phyloP scores from a whole-genome alignment of 2,888 invertebrate species.

The Folsomia candida region DNA sequence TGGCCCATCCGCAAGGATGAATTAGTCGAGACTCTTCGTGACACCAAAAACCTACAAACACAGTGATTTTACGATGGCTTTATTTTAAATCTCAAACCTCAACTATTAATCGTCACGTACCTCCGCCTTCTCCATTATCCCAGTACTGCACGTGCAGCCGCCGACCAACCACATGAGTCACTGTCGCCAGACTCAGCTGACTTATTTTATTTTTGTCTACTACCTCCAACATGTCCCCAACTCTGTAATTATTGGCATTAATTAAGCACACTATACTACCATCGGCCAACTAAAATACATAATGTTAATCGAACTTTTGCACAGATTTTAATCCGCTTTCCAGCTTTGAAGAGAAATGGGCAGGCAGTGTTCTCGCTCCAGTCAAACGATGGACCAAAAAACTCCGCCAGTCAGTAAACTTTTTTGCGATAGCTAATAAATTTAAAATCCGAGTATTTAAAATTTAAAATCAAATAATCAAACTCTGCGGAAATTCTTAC shows the following conservation, averaged over 20 bases:
- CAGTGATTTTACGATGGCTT: not conserved
- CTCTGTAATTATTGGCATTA: slow-evolving; percentile 55
- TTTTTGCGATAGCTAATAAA: slow-evolving; percentile 73
- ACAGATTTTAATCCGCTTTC: slow-evolving; percentile 78
- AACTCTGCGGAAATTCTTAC: slow-evolving; percentile 54
- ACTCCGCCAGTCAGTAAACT: slow-evolving; percentile 94
- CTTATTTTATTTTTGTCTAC: slow-evolving; percentile 95
- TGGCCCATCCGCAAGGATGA: slow-evolving; percentile 96
- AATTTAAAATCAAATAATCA: not conserved
- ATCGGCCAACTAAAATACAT: too few species aligned
- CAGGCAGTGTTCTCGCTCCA: slow-evolving; percentile 90
- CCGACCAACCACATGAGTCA: slow-evolving; percentile 87
- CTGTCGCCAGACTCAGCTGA: slow-evolving; percentile 80
- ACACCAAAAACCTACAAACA: slow-evolving; percentile 79
- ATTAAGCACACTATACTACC: not conserved
- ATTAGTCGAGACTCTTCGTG: slow-evolving; percentile 92
- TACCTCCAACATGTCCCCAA: slow-evolving; percentile 84
- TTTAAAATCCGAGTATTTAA: not conserved
- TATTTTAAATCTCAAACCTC: not conserved
- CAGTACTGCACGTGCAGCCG: slow-evolving; percentile 87
- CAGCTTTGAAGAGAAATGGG: slow-evolving; percentile 85
- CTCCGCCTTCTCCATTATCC: slow-evolving; percentile 62
- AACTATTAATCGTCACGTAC: slow-evolving; percentile 18
- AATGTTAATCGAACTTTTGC: slow-evolving; percentile 60
- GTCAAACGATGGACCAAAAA: slow-evolving; percentile 87